Evolutionary conservation across 2,888 invertebrate genomes (phyloP), one percentile per base, ranked within the genome.

Genomic region (Geotrupes spiniger): DNA sequence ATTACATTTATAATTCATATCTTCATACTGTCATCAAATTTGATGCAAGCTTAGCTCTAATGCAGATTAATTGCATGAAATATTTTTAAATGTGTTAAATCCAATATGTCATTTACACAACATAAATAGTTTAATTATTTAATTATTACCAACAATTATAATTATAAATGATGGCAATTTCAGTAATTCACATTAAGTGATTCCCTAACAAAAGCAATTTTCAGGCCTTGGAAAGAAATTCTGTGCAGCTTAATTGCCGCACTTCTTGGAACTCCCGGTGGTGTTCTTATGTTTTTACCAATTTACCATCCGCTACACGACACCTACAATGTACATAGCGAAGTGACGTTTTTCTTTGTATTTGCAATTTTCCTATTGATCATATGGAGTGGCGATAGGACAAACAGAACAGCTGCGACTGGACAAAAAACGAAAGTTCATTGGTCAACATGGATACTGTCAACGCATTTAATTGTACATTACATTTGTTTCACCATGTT

Each of bases 251-350:
- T 83, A 5, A 57, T 85, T 25, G 77, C 88, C 1, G 78, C 80
- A 0, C 56, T 84, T 2, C 69, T 87, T 42, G 85, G 87, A 14
- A 84, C 87, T 78, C 85, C 87, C 2, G 81, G 85, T 0, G 89
- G 89, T 0, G 80, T 87, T 1, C 63, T 87, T 2, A 72, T 87
- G 62, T 89, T 90, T 66, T 69, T 87, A 9, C 80, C 84, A 0
- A 72, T 89, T 52, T 90, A 90, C 71, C 89, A 90, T 62, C 84
- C 87, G 0, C 75, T 89, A 0, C 89, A 89, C 65, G 89, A 90
- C 64, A 66, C 78, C 9, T 76, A 71, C 56, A 74, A 78, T 11
- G 76, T 90, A 26, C 87, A 87, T 68, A 79, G 85, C 0, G 89
- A 89, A 75, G 80, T 86, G 14, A 84, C 86, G 2, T 82, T 83